Conservation (phyloP, 2,113 vertebrate genomes). For the Gambusia holbrooki region DNA sequence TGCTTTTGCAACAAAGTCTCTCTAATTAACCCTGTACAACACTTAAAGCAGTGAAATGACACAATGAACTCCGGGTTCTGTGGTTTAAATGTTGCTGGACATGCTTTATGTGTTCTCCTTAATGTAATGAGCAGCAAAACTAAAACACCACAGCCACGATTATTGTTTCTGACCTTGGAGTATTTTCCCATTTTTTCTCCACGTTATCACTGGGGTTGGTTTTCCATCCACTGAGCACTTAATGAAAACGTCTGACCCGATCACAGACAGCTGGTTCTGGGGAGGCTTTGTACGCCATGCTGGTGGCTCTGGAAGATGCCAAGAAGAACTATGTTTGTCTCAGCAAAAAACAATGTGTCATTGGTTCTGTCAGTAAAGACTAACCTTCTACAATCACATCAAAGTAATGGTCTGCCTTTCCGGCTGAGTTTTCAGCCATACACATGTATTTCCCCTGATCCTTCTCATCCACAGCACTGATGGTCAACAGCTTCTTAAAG, state of each 20-base stretch:
- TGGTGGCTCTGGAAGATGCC: constrained; percentile 85
- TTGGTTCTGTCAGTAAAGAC: constrained; percentile 27
- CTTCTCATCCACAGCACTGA: constrained; percentile 77
- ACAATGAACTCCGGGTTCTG: neutral
- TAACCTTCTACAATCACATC: constrained; percentile 89
- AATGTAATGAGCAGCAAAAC: neutral
- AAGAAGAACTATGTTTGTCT: constrained; percentile 34
- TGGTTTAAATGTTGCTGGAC: neutral
- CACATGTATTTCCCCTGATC: constrained; percentile 90
- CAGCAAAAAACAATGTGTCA: constrained; percentile 44
- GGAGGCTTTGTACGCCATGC: constrained; percentile 85
- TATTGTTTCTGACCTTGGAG: constrained; percentile 79
- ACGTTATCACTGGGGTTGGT: constrained; percentile 85
- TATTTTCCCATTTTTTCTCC: constrained; percentile 86
- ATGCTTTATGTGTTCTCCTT: neutral
- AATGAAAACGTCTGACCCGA: constrained; percentile 83
- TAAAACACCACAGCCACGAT: constrained; percentile 14
- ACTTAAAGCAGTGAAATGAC: constrained; percentile 5
- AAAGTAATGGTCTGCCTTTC: constrained; percentile 83
- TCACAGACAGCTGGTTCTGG: constrained; percentile 80
- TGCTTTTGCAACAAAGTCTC: neutral
- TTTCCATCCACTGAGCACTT: constrained; percentile 87
- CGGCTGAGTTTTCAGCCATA: constrained; percentile 83
- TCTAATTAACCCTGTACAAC: neutral
- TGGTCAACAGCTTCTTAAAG: constrained; percentile 83